Percentiles rank a stretch among this genome's conserved stretches.
Evolutionary conservation across 2,113 vertebrate species (phyloP).

Genomic region (Catharus fuscescens): DNA sequence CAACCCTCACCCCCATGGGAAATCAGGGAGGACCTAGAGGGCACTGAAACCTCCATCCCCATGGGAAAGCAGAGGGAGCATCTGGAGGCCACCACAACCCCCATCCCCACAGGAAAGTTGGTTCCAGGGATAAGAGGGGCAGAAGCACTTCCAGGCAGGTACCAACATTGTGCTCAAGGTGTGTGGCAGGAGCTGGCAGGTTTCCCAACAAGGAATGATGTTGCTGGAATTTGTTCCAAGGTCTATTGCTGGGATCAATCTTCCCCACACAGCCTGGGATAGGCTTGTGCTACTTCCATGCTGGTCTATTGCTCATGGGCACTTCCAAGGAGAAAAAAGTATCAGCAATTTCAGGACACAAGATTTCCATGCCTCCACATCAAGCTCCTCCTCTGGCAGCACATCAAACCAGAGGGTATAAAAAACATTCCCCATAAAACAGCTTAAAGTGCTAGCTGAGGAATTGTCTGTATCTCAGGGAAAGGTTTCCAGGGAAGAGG

Average conservation of each 20-base stretch:
- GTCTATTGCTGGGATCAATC: not conserved
- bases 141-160: not conserved
- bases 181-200: not conserved
- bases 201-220: not conserved
- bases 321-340: not conserved
- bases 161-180: rapidly evolving
- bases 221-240: not conserved
- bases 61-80: not conserved
- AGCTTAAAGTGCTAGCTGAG: not conserved
- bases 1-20: not conserved
- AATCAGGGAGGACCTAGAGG: not conserved
- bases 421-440: not conserved
- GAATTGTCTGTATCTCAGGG: not conserved
- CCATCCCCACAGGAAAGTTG: not conserved
- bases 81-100: not conserved
- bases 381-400: not conserved
- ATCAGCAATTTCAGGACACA: not conserved
- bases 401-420: not conserved
- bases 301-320: rapidly evolving
- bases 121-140: not conserved
- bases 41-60: not conserved
- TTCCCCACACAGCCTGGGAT: not conserved
- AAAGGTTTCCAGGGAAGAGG: slow-evolving; percentile 14
- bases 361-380: not conserved
- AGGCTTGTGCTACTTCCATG: not conserved